phyloP scores from a whole-genome alignment of 2,113 vertebrate species.

The Engystomops pustulosus region DNA sequence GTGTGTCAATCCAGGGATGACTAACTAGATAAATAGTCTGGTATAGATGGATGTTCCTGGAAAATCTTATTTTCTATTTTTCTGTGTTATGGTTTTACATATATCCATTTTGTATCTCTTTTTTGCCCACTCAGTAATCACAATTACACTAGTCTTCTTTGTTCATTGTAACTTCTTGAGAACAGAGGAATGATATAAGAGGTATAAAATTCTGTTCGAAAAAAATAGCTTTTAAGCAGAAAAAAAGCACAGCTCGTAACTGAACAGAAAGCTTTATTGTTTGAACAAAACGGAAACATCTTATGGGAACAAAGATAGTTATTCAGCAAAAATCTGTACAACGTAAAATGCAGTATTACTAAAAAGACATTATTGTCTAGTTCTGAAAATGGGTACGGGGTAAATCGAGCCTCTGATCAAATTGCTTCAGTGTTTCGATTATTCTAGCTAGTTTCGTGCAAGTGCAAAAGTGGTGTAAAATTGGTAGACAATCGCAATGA shows the following conservation, averaged over 20 bases:
- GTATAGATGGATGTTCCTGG: constrained; percentile 2
- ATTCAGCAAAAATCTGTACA: constrained; percentile 63
- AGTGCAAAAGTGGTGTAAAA: constrained; percentile 28
- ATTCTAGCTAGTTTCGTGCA: constrained; percentile 36
- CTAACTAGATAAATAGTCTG: constrained; percentile 43
- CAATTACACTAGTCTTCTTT: constrained; percentile 74
- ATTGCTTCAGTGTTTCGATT: constrained; percentile 38
- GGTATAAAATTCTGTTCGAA: constrained; percentile 70
- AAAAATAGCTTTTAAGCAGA: constrained; percentile 73
- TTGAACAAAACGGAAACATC: constrained; percentile 72
- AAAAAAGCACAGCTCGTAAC: constrained; percentile 67
- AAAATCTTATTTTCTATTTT: constrained; percentile 48
- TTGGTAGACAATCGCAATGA: not conserved
- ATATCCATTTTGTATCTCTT: constrained; percentile 29
- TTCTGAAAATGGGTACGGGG: constrained; percentile 10
- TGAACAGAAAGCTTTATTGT: constrained; percentile 73
- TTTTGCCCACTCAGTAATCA: constrained; percentile 42
- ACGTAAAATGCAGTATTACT: constrained; percentile 29
- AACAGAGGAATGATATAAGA: constrained; percentile 74
- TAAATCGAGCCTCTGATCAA: constrained; percentile 26
- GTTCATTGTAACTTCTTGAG: constrained; percentile 72
- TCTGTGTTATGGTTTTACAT: constrained; percentile 43
- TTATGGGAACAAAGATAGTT: constrained; percentile 73
- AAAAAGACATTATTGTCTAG: constrained; percentile 56
- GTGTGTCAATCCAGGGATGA: constrained; percentile 29